Base-by-base conservation (phyloP, 2,113 vertebrate genomes). In the Amblyornis subalaris region DNA sequence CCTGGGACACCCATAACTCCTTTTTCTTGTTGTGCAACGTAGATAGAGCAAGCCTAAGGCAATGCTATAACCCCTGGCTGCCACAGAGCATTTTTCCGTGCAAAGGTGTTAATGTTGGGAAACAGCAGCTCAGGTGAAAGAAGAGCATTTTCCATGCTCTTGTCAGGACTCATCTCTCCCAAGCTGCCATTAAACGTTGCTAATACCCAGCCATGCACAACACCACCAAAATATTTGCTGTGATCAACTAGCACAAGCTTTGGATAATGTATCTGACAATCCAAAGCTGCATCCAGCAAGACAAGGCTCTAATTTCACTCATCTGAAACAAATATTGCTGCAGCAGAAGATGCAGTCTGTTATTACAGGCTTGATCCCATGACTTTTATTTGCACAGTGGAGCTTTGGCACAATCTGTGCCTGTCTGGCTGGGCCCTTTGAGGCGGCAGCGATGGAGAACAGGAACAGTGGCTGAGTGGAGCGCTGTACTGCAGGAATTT, bases 401-500 rank as follows among this genome's bases (percentile, higher is more conserved):
- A 91, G 82, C 58, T 83, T 26, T 25, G 74, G 77, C 77, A 74
- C 42, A 12, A 45, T 4, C 73, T 35, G 44, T 16, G 72, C 23
- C 55, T 0, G 3, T 18, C 58, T 36, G 71, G 42, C 54, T 16
- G 38, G 26, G 62, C 50, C 60, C 53, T 53, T 9, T 1, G 2
- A 0, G 4, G 69, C 0, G 0, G 71, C 0, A 0, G 18, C 0
- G 1, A 55, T 0, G 17, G 22, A 22, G 31, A 80, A 47, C 0
- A 0, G 66, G 40, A 73, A 20, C 8, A 8, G 75, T 15, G 9
- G 61, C 15, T 6, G 7, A 16, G 25, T 3, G 7, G n/a, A 35
- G 9, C 2, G 29, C 2, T 22, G 67, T 0, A 8, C 13, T 10
- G 28, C n/a, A 66, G 35, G 53, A 72, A 67, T 42, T 33, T 12